These are phyloP conservation scores for Onychomys arenicola DNA, from an alignment of 2,797 vertebrate species.

Conservation along the genomic window DNA sequence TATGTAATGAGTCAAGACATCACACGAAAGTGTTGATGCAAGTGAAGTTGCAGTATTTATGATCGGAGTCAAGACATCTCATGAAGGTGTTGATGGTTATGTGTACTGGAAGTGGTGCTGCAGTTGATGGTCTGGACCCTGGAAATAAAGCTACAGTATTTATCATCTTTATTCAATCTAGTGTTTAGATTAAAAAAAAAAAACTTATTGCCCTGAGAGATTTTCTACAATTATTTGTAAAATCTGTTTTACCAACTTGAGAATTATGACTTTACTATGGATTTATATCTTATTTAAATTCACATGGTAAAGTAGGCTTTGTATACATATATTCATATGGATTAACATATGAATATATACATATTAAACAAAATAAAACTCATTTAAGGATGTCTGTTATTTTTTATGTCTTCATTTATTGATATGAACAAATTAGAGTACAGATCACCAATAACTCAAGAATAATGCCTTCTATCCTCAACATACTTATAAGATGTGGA, in stretches of 20 bases:
- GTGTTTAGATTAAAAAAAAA: not conserved
- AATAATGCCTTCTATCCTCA: constrained; percentile 39
- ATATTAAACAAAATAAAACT: constrained; percentile 46
- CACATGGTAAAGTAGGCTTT: not conserved
- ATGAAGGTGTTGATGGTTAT: too few relatives aligned
- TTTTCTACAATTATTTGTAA: constrained; percentile 43
- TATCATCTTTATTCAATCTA: not conserved
- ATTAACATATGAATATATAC: not conserved
- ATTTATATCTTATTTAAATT: constrained; percentile 45
- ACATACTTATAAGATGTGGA: not conserved
- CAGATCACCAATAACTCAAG: not conserved
- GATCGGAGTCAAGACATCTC: too few relatives aligned
- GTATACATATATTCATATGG: not conserved
- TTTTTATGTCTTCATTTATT: constrained; percentile 42
- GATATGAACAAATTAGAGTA: constrained; percentile 8
- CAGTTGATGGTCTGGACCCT: not conserved
- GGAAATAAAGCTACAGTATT: not conserved
- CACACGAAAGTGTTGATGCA: not conserved
- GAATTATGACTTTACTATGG: not conserved
- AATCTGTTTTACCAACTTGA: not conserved
- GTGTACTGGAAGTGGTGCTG: too few relatives aligned
- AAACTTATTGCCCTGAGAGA: not conserved
- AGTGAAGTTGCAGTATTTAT: not conserved
- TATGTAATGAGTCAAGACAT: not conserved
- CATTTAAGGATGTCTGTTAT: constrained; percentile 5